Evolutionary conservation across 2,797 vertebrate genomes (phyloP), one percentile per base, ranked within the genome.

Genomic region (Clarias platycephalus): DNA sequence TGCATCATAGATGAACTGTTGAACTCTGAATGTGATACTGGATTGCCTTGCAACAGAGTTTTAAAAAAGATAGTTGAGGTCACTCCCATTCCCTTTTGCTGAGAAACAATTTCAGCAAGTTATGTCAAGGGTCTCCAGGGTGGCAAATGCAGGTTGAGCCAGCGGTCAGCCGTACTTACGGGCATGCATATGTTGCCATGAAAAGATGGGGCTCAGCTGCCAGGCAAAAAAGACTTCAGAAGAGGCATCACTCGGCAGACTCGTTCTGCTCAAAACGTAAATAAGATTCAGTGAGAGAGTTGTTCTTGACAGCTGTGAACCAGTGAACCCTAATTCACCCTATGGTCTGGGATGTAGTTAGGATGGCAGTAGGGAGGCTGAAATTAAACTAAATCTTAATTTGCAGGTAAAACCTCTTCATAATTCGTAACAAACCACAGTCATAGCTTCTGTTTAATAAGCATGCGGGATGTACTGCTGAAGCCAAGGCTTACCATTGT

Each of bases 131-230:
- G 87, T 93, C 94, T 91, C 93, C 84, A 62, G 92, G 92, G 93
- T 89, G 88, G 85, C 82, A 71, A 80, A 86, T 86, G 79, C 72
- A 92, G 89, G 93, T 93, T 93, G 92, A 94, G 90, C 57, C 76
- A 86, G 91, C 91, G 95, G 94, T 94, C 92, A 92, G 87, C 74
- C 81, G 86, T 76, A 86, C 78, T 83, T 84, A 82, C 81, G 63
- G 85, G 81, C 87, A 84, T 15, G 72, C 89, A 92, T 91, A 91
- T 90, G 93, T 88, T 88, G 87, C 89, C 84, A 92, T 80, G 92
- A 92, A 94, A 93, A 94, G 93, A 94, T 90, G 88, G 82, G 79
- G 85, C 90, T 93, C 95, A 95, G 95, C 95, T 96, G 95, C 82
- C 44, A 28, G 72, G 83, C 71, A 83, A 62, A 70, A 62, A 87